Percentiles rank a stretch among this genome's conserved stretches.
Evolutionary conservation across 2,888 invertebrate species (phyloP).

Genomic region (Dione vanillae): DNA sequence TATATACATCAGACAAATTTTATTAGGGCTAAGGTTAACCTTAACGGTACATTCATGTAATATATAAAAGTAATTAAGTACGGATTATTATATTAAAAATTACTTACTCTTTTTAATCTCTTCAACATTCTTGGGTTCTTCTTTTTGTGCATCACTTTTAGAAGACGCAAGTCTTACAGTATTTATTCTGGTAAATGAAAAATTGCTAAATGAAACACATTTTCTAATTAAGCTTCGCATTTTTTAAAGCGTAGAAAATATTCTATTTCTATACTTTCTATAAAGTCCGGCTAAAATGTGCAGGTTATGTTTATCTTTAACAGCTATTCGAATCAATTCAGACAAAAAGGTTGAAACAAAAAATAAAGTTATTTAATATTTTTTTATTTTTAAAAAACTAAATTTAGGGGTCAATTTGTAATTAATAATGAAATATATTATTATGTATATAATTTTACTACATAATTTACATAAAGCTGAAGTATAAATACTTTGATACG

Average conservation of each 20-base stretch:
- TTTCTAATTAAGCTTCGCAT: conserved; percentile 75
- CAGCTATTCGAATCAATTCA: neutral
- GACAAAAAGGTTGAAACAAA: neutral
- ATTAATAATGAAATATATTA: too few relatives aligned
- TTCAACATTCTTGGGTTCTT: conserved; percentile 63
- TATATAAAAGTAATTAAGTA: neutral
- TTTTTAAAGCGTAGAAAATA: neutral
- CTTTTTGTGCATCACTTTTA: conserved; percentile 57
- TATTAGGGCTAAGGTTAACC: conserved; percentile 3
- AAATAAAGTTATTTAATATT: too few relatives aligned
- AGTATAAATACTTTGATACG: neutral
- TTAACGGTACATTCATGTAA: neutral
- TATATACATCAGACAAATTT: neutral
- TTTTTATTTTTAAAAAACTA: too few relatives aligned
- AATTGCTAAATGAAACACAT: conserved; percentile 54
- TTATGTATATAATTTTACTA: too few relatives aligned
- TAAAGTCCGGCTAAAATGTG: neutral
- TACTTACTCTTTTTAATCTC: conserved; percentile 68
- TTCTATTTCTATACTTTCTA: neutral
- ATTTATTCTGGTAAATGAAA: conserved; percentile 54
- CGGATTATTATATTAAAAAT: neutral
- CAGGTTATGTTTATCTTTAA: conserved; percentile 18
- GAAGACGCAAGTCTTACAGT: conserved; percentile 57
- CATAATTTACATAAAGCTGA: too few relatives aligned
- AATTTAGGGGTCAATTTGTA: too few relatives aligned